Base-by-base conservation (phyloP, 2,888 invertebrate genomes). In the Ptychoptera contaminata region DNA sequence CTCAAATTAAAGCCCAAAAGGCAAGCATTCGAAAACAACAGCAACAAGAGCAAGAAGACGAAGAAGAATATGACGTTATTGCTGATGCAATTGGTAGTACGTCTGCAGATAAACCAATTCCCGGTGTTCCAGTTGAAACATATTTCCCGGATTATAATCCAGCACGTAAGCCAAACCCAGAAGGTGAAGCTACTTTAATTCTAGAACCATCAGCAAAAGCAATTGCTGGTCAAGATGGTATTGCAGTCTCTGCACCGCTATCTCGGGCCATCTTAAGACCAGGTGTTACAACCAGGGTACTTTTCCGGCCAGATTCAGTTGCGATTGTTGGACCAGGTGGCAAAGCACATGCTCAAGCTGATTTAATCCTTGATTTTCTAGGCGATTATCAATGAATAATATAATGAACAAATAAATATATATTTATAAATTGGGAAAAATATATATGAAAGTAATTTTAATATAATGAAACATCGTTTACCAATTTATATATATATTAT, bases 321-420 rank as follows among this genome's bases (percentile, higher is more conserved):
- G 83, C 83, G 3, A 70, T 83, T 5, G 82, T 74, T 2, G 83
- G 83, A 7, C 81, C 80, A 31, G 82, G 82, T 5, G 83, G 83
- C 8, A 72, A 77, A 41, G 83, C 83, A 1, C 80, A 82, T 56
- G 82, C 83, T 1, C 74, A 81, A 56, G 80, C 82, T 45, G 79
- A 82, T 59, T 70, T 84, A 48, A 73, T 75, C 54, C 55, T 76
- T 48, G 73, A 73, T 54, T 57, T 60, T 51, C 58, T 59, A 40
- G 56, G 51, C 37, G 23, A 23, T 23, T 23, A 23, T 7, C 7
- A 23, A 23, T 23, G 23, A 23, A 3, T 5, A 23, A 23, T 23
- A 5, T 23, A 23, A 23, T 7, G 23, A 23, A 23, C 23, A 38
- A 29, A 16, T 12, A 16, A 14, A 39, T 12, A 11, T 37, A 37